Conservation (phyloP, 1,140 invertebrate species). For the Matsumurasca onukii region DNA sequence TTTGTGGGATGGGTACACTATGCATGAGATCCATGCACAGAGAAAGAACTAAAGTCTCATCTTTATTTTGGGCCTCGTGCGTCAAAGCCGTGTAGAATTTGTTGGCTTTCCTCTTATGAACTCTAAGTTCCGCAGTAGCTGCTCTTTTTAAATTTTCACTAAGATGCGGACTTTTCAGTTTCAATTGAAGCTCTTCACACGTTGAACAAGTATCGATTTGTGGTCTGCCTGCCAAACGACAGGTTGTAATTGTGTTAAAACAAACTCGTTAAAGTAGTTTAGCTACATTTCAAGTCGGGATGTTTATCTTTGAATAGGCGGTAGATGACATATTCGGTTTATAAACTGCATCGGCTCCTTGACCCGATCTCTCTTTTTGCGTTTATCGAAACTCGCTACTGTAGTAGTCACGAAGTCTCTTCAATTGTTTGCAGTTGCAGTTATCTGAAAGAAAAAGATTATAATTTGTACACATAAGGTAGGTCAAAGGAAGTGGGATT, state of each 20-base stretch:
- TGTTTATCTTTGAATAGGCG: not conserved
- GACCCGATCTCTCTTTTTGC: conserved; percentile 12
- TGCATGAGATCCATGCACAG: conserved; percentile 35
- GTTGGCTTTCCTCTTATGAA: conserved; percentile 39
- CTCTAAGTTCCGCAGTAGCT: conserved; percentile 27
- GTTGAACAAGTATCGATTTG: conserved; percentile 30
- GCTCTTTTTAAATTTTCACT: conserved; percentile 31
- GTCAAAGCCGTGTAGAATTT: conserved; percentile 29
- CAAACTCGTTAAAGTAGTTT: conserved; percentile 39
- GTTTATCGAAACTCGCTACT: not conserved
- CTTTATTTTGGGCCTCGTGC: not conserved
- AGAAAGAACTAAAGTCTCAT: conserved; percentile 16
- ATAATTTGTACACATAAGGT: too few relatives aligned
- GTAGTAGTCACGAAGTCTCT: conserved; percentile 7
- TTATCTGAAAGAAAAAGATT: too few relatives aligned
- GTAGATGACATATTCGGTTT: conserved; percentile 20
- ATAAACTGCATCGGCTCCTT: conserved; percentile 7
- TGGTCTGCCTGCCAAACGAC: conserved; percentile 24
- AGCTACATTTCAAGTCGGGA: conserved; percentile 10
- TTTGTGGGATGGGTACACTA: conserved; percentile 32
- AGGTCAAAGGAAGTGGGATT: too few relatives aligned
- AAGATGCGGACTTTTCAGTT: conserved; percentile 31
- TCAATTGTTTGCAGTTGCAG: conserved; percentile 8
- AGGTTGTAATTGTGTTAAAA: conserved; percentile 28
- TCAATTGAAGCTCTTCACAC: conserved; percentile 28